Conservation (phyloP, 2,113 vertebrate genomes). For the Saccopteryx bilineata region DNA sequence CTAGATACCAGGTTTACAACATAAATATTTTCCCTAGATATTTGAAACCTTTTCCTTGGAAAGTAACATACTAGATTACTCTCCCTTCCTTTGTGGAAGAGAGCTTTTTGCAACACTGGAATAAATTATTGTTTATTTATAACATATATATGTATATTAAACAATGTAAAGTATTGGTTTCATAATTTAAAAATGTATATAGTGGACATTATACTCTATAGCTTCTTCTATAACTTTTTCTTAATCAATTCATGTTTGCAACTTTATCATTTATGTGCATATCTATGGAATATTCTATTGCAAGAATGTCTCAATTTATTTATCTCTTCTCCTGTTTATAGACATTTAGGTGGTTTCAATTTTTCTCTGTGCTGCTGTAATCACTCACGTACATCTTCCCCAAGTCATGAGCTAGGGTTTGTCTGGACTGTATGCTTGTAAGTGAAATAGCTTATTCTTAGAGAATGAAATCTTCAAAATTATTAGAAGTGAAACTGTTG, state of each 20-base stretch:
- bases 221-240: not conserved
- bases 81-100: not conserved
- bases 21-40: not conserved
- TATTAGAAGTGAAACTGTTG: not conserved
- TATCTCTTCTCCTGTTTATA: not conserved
- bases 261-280: not conserved
- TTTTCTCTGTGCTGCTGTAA: not conserved
- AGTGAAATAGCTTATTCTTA: not conserved
- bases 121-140: not conserved
- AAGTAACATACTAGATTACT: not conserved
- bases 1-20: not conserved
- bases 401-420: not conserved
- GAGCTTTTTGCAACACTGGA: not conserved
- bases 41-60: not conserved
- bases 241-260: not conserved
- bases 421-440: not conserved
- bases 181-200: not conserved
- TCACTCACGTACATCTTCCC: not conserved
- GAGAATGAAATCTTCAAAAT: not conserved
- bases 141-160: not conserved
- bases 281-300: not conserved
- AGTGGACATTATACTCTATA: not conserved
- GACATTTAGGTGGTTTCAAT: not conserved
- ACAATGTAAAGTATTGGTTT: not conserved
- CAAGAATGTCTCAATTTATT: not conserved